phyloP scores from a whole-genome alignment of 2,888 invertebrate species.

The Zygogramma bicolorata region DNA sequence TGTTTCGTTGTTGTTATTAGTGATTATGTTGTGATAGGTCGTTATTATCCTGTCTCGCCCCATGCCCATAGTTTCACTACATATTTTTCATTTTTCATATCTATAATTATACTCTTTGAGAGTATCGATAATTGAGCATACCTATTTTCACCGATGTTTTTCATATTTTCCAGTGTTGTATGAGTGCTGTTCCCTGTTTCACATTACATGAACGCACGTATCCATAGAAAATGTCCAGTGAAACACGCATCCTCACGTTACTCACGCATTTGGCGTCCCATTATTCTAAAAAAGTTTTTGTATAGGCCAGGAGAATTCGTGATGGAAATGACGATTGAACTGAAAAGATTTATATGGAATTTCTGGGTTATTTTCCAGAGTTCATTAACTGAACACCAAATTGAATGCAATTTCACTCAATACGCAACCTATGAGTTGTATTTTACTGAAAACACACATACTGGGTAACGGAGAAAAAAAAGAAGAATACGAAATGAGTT shows the following conservation, averaged over 20 bases:
- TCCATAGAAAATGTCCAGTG: constrained; percentile 25
- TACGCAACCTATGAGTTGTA: too few species aligned
- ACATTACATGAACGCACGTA: too few species aligned
- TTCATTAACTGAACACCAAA: too few species aligned
- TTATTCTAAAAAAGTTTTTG: constrained; percentile 40
- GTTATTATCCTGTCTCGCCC: not conserved
- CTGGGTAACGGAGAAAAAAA: too few species aligned
- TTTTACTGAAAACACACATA: too few species aligned
- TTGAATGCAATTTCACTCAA: too few species aligned
- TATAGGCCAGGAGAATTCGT: not conserved
- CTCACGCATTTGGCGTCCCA: constrained; percentile 47
- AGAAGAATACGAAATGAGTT: too few species aligned
- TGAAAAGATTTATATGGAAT: too few species aligned
- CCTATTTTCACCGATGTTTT: not conserved
- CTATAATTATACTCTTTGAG: not conserved
- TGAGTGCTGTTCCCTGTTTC: not conserved
- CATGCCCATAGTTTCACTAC: not conserved
- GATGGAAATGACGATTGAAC: too few species aligned
- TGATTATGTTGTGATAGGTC: too few species aligned
- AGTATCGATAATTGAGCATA: not conserved
- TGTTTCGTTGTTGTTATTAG: too few species aligned
- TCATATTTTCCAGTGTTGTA: not conserved
- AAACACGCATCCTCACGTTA: constrained; percentile 49
- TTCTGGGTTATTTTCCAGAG: too few species aligned
- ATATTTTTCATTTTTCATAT: not conserved